These are phyloP conservation scores for Tortricodes alternella DNA, from an alignment of 2,888 invertebrate genomes.

Conservation along the genomic window DNA sequence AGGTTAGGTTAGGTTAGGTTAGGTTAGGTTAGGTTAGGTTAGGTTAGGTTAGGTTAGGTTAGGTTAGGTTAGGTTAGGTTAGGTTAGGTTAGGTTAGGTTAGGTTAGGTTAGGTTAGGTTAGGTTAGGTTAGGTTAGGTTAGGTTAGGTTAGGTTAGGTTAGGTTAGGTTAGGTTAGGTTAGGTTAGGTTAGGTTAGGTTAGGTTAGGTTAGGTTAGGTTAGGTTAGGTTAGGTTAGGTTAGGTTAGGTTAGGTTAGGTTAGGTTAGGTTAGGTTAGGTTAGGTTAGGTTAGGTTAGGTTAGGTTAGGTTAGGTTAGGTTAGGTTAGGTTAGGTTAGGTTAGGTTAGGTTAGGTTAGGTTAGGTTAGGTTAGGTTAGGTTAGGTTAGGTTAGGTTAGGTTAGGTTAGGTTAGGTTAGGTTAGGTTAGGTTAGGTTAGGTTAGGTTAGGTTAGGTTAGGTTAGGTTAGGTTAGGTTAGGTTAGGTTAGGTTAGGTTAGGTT, in stretches of 20 bases:
- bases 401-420: neutral
- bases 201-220: conserved; percentile 5
- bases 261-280: neutral
- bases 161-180: conserved; percentile 6
- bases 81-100: conserved; percentile 6
- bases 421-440: neutral
- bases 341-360: neutral
- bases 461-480: neutral
- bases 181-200: conserved; percentile 6
- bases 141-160: conserved; percentile 7
- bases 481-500: neutral
- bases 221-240: conserved; percentile 6
- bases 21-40: neutral
- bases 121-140: conserved; percentile 6
- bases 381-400: neutral
- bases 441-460: neutral
- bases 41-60: neutral
- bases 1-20: conserved; percentile 14
- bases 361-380: neutral
- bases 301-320: neutral
- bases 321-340: neutral
- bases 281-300: neutral
- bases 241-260: conserved; percentile 7
- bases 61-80: conserved; percentile 2
- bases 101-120: conserved; percentile 7